Conservation (phyloP, 2,113 vertebrate species). For the Tragelaphus buxtoni region DNA sequence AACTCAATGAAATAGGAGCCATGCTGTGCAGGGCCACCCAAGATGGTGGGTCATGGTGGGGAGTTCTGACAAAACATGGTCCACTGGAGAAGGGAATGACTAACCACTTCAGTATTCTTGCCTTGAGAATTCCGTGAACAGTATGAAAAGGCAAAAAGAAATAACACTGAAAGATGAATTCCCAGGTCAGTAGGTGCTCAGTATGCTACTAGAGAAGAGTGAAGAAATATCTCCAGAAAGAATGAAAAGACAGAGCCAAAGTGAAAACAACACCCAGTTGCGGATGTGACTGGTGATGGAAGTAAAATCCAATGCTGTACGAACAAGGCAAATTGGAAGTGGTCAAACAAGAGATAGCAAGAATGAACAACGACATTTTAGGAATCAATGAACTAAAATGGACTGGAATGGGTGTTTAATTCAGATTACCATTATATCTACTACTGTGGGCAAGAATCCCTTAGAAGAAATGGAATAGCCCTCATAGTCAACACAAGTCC, state of each 20-base stretch:
- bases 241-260: neutral
- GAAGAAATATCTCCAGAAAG: neutral
- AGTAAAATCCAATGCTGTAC: rapidly evolving
- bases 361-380: neutral
- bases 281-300: neutral
- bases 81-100: neutral
- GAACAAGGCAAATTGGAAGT: neutral
- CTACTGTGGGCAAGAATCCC: neutral
- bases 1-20: neutral
- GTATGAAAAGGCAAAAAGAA: neutral
- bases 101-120: neutral
- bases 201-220: neutral
- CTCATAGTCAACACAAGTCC: neutral
- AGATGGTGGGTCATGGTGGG: rapidly evolving
- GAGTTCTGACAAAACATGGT: neutral
- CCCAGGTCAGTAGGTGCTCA: neutral
- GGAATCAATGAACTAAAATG: neutral
- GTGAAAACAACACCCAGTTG: neutral
- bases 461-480: neutral
- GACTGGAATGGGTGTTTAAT: neutral
- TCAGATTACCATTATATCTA: neutral
- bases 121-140: neutral
- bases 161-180: neutral
- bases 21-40: neutral
- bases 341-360: neutral